phyloP scores from a whole-genome alignment of 2,888 invertebrate genomes.

The Dendrolimus houi region DNA sequence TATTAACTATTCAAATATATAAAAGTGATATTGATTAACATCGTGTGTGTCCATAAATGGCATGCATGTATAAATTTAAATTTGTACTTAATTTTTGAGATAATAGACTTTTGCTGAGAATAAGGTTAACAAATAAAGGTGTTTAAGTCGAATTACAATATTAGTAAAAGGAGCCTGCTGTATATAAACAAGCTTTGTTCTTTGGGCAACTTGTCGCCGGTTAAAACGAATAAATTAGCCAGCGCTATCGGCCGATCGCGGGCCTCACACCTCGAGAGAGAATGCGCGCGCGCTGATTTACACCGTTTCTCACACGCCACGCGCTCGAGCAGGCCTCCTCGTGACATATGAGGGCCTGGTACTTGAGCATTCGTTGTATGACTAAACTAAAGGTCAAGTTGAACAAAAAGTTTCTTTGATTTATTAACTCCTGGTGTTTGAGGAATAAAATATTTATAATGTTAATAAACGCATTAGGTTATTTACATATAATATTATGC shows the following conservation, averaged over 20 bases:
- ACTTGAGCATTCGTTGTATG: slow-evolving; percentile 16
- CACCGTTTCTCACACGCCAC: slow-evolving; percentile 49
- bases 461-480: too few relatives aligned
- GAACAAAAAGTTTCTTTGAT: neutral
- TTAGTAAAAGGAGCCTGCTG: slow-evolving; percentile 9
- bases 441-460: too few relatives aligned
- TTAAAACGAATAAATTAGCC: slow-evolving; percentile 73
- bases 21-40: too few relatives aligned
- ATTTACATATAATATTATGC: too few relatives aligned
- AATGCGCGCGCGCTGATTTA: slow-evolving; percentile 59
- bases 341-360: slow-evolving; percentile 50
- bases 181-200: slow-evolving; percentile 5
- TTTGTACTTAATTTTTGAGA: slow-evolving; percentile 18
- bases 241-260: slow-evolving; percentile 65
- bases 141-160: too few relatives aligned
- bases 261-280: slow-evolving; percentile 73
- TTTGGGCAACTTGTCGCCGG: slow-evolving; percentile 63
- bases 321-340: slow-evolving; percentile 24
- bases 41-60: too few relatives aligned
- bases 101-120: slow-evolving; percentile 5
- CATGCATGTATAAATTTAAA: too few relatives aligned
- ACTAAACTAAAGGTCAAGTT: slow-evolving; percentile 2
- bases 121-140: too few relatives aligned
- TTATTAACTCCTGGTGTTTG: neutral
- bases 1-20: too few relatives aligned